Percentiles rank a stretch among this genome's conserved stretches.
Evolutionary conservation across 2,888 invertebrate genomes (phyloP).

Genomic region (Geotrupes spiniger): DNA sequence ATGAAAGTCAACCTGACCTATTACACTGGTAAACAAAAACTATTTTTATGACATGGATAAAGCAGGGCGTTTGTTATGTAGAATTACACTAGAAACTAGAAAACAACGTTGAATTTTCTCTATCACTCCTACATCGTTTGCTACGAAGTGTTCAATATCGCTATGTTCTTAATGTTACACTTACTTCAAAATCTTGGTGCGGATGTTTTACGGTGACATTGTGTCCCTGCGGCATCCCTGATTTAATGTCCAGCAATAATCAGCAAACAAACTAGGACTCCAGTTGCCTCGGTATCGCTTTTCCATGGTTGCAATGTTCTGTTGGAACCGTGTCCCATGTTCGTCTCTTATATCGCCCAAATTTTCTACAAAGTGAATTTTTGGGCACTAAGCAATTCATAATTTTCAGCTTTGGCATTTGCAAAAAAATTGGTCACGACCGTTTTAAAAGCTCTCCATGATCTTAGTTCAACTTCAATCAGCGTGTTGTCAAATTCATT

Average conservation of each 20-base stretch:
- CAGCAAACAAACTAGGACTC: constrained; percentile 38
- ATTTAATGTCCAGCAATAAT: constrained; percentile 38
- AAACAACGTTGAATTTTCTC: constrained; percentile 12
- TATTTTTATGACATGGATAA: constrained; percentile 13
- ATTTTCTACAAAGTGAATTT: constrained; percentile 37
- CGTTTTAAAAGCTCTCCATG: constrained; percentile 2
- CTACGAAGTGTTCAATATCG: constrained; percentile 10
- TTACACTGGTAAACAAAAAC: constrained; percentile 7
- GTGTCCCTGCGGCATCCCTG: constrained; percentile 12
- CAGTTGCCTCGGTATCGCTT: constrained; percentile 40
- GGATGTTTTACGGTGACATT: constrained; percentile 11
- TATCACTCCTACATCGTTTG: constrained; percentile 8
- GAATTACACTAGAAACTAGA: constrained; percentile 10
- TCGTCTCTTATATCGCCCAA: constrained; percentile 36
- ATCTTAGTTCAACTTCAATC: constrained; percentile 11
- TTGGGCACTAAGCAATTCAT: constrained; percentile 20
- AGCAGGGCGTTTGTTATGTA: constrained; percentile 2
- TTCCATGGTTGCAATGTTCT: constrained; percentile 40
- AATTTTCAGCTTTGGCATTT: constrained; percentile 22
- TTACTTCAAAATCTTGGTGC: constrained; percentile 7
- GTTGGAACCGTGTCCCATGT: constrained; percentile 41
- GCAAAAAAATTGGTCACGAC: constrained; percentile 20
- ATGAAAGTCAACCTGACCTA: no score
- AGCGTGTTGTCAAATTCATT: constrained; percentile 16
- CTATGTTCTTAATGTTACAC: constrained; percentile 9